phyloP scores from a whole-genome alignment of 2,113 vertebrate species.

The Kryptolebias marmoratus region DNA sequence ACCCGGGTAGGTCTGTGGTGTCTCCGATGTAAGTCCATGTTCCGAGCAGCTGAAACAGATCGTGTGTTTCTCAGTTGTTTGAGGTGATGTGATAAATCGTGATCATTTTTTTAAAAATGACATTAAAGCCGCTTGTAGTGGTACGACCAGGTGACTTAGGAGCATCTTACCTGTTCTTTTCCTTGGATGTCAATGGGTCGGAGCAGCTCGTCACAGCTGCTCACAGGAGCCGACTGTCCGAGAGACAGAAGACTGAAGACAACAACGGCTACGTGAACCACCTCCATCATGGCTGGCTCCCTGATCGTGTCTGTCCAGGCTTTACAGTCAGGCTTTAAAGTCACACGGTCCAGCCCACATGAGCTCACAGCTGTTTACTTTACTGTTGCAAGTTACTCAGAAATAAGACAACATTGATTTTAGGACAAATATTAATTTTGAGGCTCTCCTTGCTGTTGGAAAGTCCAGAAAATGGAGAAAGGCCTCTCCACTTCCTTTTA shows the following conservation, averaged over 20 bases:
- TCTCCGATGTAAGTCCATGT: slow-evolving; percentile 50
- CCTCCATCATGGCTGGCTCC: slow-evolving; percentile 10
- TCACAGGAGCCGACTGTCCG: slow-evolving; percentile 45
- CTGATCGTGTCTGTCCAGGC: not conserved
- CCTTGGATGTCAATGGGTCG: slow-evolving; percentile 1
- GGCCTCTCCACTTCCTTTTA: not conserved
- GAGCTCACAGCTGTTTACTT: slow-evolving; percentile 22
- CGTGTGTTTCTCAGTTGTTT: not conserved
- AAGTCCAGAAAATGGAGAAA: not conserved
- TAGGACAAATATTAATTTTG: not conserved
- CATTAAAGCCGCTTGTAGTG: not conserved
- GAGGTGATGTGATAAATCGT: not conserved
- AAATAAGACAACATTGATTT: not conserved
- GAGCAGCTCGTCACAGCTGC: slow-evolving; percentile 43
- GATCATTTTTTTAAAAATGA: not conserved
- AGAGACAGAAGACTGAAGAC: slow-evolving; percentile 43
- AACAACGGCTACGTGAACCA: slow-evolving; percentile 18
- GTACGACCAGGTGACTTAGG: not conserved
- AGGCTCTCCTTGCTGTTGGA: not conserved
- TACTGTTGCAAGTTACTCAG: slow-evolving; percentile 7
- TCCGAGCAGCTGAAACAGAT: slow-evolving; percentile 55
- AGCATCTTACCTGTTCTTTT: slow-evolving; percentile 35
- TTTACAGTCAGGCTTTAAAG: not conserved
- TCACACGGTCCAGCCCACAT: not conserved
- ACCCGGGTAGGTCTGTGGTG: not conserved